These are phyloP conservation scores for Onthophagus taurus DNA, from an alignment of 1,140 invertebrate genomes.

Conservation along the genomic window DNA sequence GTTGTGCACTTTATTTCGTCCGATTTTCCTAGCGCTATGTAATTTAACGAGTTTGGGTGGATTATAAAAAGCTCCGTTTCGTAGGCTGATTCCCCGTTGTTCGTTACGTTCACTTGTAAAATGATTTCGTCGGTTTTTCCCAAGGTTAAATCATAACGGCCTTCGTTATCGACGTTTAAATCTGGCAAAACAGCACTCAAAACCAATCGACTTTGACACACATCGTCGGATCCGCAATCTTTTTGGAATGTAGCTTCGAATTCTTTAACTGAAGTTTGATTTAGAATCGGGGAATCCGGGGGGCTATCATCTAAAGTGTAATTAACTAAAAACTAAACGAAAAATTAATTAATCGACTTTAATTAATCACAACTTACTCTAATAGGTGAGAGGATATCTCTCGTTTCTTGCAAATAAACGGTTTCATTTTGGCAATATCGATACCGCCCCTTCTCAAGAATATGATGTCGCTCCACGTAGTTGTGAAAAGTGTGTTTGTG, in stretches of 20 bases:
- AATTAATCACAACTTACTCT: conserved; percentile 38
- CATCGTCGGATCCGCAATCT: conserved; percentile 83
- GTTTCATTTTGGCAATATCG: conserved; percentile 61
- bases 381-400: conserved; percentile 77
- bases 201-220: conserved; percentile 79
- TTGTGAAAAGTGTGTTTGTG: conserved; percentile 10
- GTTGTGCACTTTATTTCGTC: conserved; percentile 53
- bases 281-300: conserved; percentile 75
- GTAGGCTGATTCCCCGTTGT: conserved; percentile 82
- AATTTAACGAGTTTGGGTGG: conserved; percentile 69
- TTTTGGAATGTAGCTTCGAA: conserved; percentile 86
- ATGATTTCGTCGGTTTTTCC: conserved; percentile 69
- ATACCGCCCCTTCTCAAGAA: no score
- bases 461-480: not conserved
- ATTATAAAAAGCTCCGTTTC: conserved; percentile 74
- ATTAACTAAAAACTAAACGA: conserved; percentile 64
- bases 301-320: conserved; percentile 69
- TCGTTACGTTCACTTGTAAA: conserved; percentile 65
- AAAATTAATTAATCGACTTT: not conserved
- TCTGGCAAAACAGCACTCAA: conserved; percentile 52
- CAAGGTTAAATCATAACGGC: no score
- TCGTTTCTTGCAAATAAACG: conserved; percentile 73
- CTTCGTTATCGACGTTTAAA: no score
- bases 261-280: conserved; percentile 70
- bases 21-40: conserved; percentile 47